phyloP scores from a whole-genome alignment of 2,113 vertebrate genomes.

The Semnornis frantzii region DNA sequence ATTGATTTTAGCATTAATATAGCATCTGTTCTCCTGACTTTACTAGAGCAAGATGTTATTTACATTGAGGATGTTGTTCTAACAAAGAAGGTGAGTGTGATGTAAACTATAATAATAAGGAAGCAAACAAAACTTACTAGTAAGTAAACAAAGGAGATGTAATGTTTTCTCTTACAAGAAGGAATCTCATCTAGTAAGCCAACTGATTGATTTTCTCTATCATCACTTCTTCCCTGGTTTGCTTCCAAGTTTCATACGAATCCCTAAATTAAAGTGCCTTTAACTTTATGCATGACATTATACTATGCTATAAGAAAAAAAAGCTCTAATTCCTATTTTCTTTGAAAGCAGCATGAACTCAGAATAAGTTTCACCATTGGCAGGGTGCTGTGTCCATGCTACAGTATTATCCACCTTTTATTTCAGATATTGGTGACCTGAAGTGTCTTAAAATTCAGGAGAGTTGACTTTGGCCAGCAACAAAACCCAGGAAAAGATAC shows the following conservation, averaged over 20 bases:
- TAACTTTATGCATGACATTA: neutral
- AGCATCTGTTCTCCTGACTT: slow-evolving; percentile 19
- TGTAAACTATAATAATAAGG: neutral
- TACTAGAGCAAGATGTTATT: slow-evolving; percentile 14
- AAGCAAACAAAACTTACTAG: neutral
- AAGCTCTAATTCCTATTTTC: neutral
- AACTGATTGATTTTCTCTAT: neutral
- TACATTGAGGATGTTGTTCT: neutral
- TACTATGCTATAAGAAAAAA: neutral
- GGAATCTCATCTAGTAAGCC: neutral
- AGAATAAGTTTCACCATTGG: neutral
- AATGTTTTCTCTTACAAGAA: neutral
- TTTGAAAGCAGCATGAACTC: neutral
- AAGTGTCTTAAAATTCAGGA: neutral
- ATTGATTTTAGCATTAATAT: neutral
- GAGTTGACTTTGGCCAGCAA: neutral
- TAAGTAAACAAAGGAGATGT: neutral
- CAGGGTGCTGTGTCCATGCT: neutral
- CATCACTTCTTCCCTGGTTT: neutral
- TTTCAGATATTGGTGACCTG: neutral
- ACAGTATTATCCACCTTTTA: neutral
- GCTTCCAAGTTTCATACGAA: neutral
- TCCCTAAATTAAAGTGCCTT: neutral
- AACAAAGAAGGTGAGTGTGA: slow-evolving; percentile 23
- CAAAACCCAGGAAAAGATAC: neutral